These are phyloP conservation scores for Dorcus parallelipipedus DNA, from an alignment of 2,888 invertebrate species.

Conservation along the genomic window DNA sequence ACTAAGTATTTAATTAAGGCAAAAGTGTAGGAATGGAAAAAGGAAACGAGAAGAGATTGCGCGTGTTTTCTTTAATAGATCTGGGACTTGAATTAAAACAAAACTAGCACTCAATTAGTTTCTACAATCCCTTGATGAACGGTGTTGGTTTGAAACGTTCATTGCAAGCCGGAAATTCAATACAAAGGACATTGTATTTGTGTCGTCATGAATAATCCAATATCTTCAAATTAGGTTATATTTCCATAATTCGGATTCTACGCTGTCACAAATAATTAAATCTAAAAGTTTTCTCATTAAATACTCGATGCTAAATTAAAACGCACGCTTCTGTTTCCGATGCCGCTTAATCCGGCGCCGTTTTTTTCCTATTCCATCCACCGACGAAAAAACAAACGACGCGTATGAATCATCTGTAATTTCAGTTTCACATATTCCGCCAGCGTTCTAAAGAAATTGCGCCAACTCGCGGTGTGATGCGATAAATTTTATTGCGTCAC, in stretches of 20 bases:
- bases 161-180: slow-evolving; percentile 13
- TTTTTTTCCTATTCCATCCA: not conserved
- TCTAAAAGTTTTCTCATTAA: slow-evolving; percentile 24
- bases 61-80: not conserved
- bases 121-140: slow-evolving; percentile 11
- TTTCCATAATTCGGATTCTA: slow-evolving; percentile 25
- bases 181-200: slow-evolving; percentile 25
- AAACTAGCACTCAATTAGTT: slow-evolving; percentile 1
- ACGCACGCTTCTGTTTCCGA: not conserved
- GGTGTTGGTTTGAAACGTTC: slow-evolving; percentile 6
- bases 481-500: slow-evolving; percentile 30
- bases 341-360: not conserved
- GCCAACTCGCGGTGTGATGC: slow-evolving; percentile 21
- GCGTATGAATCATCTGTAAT: slow-evolving; percentile 19
- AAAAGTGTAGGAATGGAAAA: no score
- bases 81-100: not conserved
- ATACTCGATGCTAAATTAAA: not conserved
- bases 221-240: slow-evolving; percentile 26
- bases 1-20: no score
- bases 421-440: slow-evolving; percentile 25
- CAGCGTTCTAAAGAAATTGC: slow-evolving; percentile 28
- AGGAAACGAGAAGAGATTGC: no score
- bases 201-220: slow-evolving; percentile 21
- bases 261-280: slow-evolving; percentile 23
- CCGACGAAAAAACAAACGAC: slow-evolving; percentile 7